Percentiles rank a stretch among this genome's conserved stretches.
These are phyloP conservation scores for Polypedilum vanderplanki DNA, from an alignment of 1,140 invertebrate species.

Conservation along the genomic window DNA sequence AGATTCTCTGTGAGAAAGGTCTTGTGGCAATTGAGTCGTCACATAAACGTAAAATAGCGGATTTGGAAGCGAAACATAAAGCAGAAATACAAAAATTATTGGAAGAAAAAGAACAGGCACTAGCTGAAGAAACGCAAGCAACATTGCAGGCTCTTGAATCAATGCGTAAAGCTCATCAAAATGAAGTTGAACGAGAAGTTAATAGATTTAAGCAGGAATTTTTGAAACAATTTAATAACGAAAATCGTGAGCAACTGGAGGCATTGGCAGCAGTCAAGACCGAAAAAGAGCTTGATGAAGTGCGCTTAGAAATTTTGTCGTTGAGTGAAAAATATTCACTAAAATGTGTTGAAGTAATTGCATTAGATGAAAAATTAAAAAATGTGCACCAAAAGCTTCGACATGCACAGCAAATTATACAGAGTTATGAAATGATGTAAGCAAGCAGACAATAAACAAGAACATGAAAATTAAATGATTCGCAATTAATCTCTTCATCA, in stretches of 20 bases:
- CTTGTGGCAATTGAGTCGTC: conserved; percentile 80
- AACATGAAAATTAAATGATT: neutral
- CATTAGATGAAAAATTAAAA: conserved; percentile 75
- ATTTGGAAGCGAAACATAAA: conserved; percentile 77
- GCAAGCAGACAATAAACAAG: neutral
- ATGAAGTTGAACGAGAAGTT: conserved; percentile 80
- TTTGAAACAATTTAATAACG: conserved; percentile 59
- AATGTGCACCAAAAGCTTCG: conserved; percentile 66
- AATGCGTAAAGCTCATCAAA: conserved; percentile 87
- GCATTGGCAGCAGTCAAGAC: conserved; percentile 31
- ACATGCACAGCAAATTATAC: conserved; percentile 60
- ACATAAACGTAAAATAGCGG: conserved; percentile 72
- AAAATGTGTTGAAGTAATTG: conserved; percentile 83
- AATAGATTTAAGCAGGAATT: conserved; percentile 81
- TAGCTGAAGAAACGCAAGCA: conserved; percentile 82
- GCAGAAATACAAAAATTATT: conserved; percentile 51
- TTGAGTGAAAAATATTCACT: conserved; percentile 85
- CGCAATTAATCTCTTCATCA: neutral
- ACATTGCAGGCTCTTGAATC: conserved; percentile 78
- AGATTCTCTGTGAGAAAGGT: conserved; percentile 78
- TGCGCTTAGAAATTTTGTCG: conserved; percentile 76
- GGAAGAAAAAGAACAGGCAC: conserved; percentile 77
- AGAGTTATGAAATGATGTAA: conserved; percentile 25
- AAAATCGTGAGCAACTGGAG: neutral
- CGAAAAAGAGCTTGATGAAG: conserved; percentile 75